A percentile compares a stretch with the other conserved stretches of the same genome.
These are phyloP conservation scores for Machimus rusticus DNA, from an alignment of 2,888 invertebrate species.

Conservation along the genomic window DNA sequence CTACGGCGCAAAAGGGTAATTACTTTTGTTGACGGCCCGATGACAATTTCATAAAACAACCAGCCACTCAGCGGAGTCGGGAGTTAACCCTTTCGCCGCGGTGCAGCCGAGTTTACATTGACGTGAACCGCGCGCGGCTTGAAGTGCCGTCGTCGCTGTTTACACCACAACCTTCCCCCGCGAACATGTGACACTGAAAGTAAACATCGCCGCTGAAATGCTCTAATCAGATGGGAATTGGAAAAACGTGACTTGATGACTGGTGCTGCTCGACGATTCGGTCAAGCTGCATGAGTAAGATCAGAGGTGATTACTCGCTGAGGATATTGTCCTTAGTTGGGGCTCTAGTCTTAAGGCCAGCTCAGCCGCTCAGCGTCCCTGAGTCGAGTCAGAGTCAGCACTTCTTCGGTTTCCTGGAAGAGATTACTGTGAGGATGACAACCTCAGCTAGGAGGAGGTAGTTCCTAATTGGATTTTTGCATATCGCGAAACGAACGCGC, in stretches of 20 bases:
- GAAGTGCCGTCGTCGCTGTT: not conserved
- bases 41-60: not conserved
- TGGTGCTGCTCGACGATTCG: not conserved
- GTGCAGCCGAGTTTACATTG: not conserved
- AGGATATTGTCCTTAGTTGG: not conserved
- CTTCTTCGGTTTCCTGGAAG: not conserved
- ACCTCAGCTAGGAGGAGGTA: not conserved
- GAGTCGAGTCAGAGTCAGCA: not conserved
- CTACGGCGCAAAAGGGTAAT: conserved; percentile 2
- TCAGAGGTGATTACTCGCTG: conserved; percentile 20
- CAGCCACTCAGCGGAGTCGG: not conserved
- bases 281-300: conserved; percentile 13
- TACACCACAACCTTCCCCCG: conserved; percentile 6
- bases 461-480: not conserved
- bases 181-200: conserved; percentile 7
- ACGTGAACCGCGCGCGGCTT: not conserved
- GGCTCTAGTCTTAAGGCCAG: not conserved
- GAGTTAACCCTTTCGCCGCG: not conserved
- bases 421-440: not conserved
- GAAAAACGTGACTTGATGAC: conserved; percentile 22
- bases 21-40: conserved; percentile 4
- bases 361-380: not conserved
- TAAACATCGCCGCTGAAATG: conserved; percentile 5
- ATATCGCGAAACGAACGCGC: not conserved
- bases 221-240: conserved; percentile 35